A percentile compares a stretch with the other conserved stretches of the same genome.
These are phyloP conservation scores for Passer montanus DNA, from an alignment of 2,113 vertebrate genomes.

Conservation along the genomic window DNA sequence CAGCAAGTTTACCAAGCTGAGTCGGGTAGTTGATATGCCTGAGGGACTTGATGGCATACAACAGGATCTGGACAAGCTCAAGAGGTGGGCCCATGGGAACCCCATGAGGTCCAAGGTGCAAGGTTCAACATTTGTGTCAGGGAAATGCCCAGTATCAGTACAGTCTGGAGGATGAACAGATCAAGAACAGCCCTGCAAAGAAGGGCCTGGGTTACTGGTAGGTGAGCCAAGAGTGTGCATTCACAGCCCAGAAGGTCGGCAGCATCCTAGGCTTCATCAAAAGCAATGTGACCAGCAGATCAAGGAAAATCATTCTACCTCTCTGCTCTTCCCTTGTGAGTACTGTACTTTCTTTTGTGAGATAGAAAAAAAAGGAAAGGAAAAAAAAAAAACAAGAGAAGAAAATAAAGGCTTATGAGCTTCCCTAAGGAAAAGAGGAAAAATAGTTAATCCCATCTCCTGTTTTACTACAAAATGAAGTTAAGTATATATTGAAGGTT, in stretches of 20 bases:
- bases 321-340: not conserved
- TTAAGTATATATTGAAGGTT: not conserved
- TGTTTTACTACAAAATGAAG: not conserved
- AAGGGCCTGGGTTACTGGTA: not conserved
- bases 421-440: not conserved
- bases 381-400: not conserved
- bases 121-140: not conserved
- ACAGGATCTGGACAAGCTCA: not conserved
- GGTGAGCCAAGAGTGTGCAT: not conserved
- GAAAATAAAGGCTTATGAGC: not conserved
- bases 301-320: not conserved
- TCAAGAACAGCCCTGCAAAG: not conserved
- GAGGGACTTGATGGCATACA: not conserved
- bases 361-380: fast-evolving
- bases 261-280: not conserved
- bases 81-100: not conserved
- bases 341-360: not conserved
- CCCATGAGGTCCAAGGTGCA: not conserved
- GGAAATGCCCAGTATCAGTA: not conserved
- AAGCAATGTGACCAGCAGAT: not conserved
- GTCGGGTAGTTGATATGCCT: not conserved
- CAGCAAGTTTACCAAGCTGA: not conserved
- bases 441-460: not conserved
- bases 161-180: not conserved
- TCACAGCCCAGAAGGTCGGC: not conserved